A percentile compares a stretch with the other conserved stretches of the same genome.
Evolutionary conservation across 2,797 vertebrate species (phyloP).

Genomic region (Eulemur coronatus): DNA sequence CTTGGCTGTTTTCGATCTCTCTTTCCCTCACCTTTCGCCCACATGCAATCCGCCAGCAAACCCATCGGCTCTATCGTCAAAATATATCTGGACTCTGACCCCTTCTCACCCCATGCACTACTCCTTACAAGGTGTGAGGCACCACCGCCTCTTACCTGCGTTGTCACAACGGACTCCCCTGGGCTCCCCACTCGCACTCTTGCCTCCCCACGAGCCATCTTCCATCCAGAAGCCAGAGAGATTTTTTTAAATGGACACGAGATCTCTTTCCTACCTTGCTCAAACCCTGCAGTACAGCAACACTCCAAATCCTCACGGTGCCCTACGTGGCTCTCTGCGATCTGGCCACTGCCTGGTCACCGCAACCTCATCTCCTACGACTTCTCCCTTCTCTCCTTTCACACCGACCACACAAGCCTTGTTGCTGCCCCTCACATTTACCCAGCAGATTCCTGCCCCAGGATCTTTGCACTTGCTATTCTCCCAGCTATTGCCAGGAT

Average conservation of each 20-base stretch:
- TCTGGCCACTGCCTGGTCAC: background rate
- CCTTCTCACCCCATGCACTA: background rate
- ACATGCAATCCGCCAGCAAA: background rate
- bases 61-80: background rate
- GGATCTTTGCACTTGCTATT: background rate
- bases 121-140: background rate
- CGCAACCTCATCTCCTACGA: background rate
- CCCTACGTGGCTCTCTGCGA: background rate
- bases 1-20: background rate
- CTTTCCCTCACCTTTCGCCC: background rate
- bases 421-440: background rate
- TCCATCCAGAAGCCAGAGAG: background rate
- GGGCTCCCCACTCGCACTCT: background rate
- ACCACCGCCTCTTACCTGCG: rapidly evolving
- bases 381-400: background rate
- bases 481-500: background rate
- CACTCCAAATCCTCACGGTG: background rate
- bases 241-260: background rate
- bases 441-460: background rate
- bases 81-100: background rate
- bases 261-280: background rate
- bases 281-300: background rate
- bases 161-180: background rate
- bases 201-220: rapidly evolving
- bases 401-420: background rate